Base-by-base conservation (phyloP, 1,140 invertebrate genomes). In the Heliconius hermathena region DNA sequence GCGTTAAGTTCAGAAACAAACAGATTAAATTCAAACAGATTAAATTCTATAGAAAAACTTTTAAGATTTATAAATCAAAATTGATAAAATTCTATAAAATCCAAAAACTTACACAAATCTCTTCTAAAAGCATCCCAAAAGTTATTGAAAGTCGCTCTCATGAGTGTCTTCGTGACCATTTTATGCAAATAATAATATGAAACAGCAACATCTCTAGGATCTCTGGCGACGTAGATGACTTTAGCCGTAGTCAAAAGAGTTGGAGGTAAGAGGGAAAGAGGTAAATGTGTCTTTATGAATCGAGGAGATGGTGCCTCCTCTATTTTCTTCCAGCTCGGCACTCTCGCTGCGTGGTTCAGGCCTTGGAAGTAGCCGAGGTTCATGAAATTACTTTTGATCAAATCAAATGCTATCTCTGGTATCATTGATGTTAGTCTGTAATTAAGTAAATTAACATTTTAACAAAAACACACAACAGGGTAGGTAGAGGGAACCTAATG, bases 151-250 rank as follows among this genome's bases (percentile, higher is more conserved):
- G 96, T 95, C 1, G 96, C 96, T 4, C 93, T 85, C 87, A 96
- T 97, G 20, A 96, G 95, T 78, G 96, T 96, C 0, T 97, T 97
- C 57, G 94, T 94, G 41, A 97, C 95, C 71, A 97, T 95, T 86
- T 96, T 95, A 89, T 97, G 97, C 22, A 98, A 95, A 90, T 98
- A 96, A 89, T 97, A 98, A 89, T 97, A 98, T 0, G 98, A 98
- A 0, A 98, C 97, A 1, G 96, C 96, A 1, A 98, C 96, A 90
- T 98, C 98, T 89, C 98, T 98, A 0, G 98, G 97, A 95, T 98
- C 98, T 81, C 98, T 95, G 1, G 96, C 96, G 0, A 98, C 96
- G 84, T 98, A 98, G 18, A 98, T 95, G 1, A 97, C 95, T 96
- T 90, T 92, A 0, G 91, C 90, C 8, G 88, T 91, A n/a, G 78